phyloP scores from a whole-genome alignment of 2,888 invertebrate genomes.

The Tuberolachnus salignus region DNA sequence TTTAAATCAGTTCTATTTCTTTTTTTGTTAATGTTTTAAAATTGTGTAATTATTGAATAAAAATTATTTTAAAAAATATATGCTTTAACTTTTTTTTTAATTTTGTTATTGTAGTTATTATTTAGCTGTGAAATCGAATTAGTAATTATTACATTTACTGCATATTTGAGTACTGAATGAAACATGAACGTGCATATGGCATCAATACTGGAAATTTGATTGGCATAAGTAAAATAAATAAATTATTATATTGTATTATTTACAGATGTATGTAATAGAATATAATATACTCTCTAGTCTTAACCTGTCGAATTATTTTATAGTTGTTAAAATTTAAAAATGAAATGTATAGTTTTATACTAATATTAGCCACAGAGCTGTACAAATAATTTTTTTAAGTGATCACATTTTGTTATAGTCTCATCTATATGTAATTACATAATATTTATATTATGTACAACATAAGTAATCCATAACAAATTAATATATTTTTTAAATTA shows the following conservation, averaged over 20 bases:
- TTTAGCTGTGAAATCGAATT: neutral
- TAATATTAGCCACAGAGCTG: conserved; percentile 5
- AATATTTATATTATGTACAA: too few relatives aligned
- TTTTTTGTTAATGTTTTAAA: conserved; percentile 53
- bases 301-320: neutral
- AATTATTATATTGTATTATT: conserved; percentile 7
- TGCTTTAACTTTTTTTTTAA: conserved; percentile 21
- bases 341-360: neutral
- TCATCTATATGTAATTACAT: neutral
- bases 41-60: conserved; percentile 55
- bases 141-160: neutral
- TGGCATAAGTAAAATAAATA: neutral
- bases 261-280: conserved; percentile 9
- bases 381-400: neutral
- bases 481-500: too few relatives aligned
- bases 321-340: neutral
- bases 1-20: conserved; percentile 38
- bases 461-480: too few relatives aligned
- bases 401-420: neutral
- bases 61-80: conserved; percentile 30
- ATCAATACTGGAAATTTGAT: neutral
- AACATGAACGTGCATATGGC: neutral
- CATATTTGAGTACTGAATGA: neutral
- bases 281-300: neutral
- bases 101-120: conserved; percentile 11